These are phyloP conservation scores for Tangara arthus DNA, from an alignment of 2,797 vertebrate genomes.

Conservation along the genomic window DNA sequence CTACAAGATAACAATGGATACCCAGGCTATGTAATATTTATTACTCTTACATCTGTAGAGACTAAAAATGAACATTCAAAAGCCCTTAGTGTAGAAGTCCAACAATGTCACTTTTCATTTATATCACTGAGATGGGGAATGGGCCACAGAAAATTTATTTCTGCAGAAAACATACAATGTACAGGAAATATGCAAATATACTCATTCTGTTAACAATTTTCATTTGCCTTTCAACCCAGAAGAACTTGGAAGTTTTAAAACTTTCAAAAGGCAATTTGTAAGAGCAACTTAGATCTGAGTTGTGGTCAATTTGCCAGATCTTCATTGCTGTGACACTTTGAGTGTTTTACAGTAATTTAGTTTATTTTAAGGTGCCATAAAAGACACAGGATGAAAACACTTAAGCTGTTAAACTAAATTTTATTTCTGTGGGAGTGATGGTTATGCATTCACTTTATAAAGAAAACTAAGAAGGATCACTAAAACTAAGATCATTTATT, in stretches of 20 bases:
- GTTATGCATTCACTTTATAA: not conserved
- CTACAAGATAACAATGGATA: not conserved
- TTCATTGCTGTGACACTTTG: not conserved
- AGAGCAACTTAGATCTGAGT: not conserved
- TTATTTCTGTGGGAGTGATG: not conserved
- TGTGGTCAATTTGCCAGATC: not conserved
- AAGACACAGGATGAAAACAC: not conserved
- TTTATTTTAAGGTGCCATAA: not conserved
- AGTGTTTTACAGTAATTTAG: not conserved
- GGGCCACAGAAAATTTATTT: not conserved
- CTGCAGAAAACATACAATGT: not conserved
- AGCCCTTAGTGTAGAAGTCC: not conserved
- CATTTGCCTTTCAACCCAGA: not conserved
- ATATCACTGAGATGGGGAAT: not conserved
- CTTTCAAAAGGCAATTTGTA: not conserved
- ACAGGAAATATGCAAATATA: not conserved
- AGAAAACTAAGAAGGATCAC: not conserved
- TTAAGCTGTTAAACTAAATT: not conserved
- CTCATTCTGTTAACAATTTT: not conserved
- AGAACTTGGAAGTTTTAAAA: not conserved
- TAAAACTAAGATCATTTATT: not conserved
- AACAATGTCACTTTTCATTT: not conserved
- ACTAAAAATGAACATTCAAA: not conserved
- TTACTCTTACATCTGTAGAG: not conserved
- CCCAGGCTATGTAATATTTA: not conserved